Evolutionary conservation across 2,113 vertebrate genomes (phyloP), one percentile per base, ranked within the genome.

Genomic region (Hipposideros armiger): DNA sequence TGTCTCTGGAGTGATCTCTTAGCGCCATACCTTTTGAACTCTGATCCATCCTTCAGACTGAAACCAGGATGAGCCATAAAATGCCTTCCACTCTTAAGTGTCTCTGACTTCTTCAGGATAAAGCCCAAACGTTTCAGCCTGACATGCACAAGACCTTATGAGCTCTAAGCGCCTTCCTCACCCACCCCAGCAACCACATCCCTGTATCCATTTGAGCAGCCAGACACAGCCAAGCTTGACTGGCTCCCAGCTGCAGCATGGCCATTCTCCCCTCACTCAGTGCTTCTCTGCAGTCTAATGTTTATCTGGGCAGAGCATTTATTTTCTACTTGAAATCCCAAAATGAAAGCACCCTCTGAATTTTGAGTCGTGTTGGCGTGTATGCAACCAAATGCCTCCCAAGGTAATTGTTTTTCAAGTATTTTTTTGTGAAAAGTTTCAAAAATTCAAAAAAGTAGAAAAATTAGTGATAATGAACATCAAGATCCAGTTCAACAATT

Each of bases 371-470:
- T 42, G 42, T 64, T 56, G 42, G 11, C 3, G 14, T 76, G 74
- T 42, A 54, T 24, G 3, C 60, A 73, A 62, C 11, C 47, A 36
- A 42, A 10, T 60, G 15, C 52, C 24, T 76, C 67, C 10, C 32
- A 69, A 6, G 4, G 10, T 42, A 67, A 16, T 10, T 32, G 22
- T 73, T 36, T 69, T 72, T 74, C 28, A 72, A 30, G 32, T 45
- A 40, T 60, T 36, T 77, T 50, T 81, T 60, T 67, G 52, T 22
- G 66, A 86, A 82, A 82, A 54, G 0, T 69, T 66, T 47, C 19
- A 70, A 45, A 90, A 93, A 74, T 69, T 76, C 54, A 67, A 19
- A 17, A 84, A 83, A 91, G 47, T 91, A 54, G 40, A 95, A 67
- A 94, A 96, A 60, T 7, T 5, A 73, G 40, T 60, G 2, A 10